Percentiles rank a stretch among this genome's conserved stretches.
Evolutionary conservation across 2,113 vertebrate species (phyloP).

Genomic region (Erinaceus europaeus): DNA sequence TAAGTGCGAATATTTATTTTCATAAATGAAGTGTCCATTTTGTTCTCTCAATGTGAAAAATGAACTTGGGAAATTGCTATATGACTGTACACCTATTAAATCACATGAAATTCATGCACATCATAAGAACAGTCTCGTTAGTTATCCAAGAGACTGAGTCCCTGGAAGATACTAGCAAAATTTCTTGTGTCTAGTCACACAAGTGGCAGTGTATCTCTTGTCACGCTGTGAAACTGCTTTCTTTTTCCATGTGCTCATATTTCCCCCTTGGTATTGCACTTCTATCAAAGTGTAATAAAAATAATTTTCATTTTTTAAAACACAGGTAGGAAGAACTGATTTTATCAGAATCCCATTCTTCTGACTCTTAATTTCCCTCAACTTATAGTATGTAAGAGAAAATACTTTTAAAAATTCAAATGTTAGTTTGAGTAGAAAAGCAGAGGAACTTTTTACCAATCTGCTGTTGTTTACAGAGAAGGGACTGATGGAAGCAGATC

Average conservation of each 20-base stretch:
- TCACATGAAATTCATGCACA: not conserved
- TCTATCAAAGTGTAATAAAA: not conserved
- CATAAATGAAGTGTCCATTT: not conserved
- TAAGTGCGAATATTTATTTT: slow-evolving; percentile 6
- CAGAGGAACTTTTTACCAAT: not conserved
- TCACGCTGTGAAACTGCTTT: not conserved
- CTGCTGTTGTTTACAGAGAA: not conserved
- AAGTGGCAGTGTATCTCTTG: not conserved
- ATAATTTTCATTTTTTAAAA: not conserved
- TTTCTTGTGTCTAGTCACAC: not conserved
- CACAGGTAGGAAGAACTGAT: not conserved
- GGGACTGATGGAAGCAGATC: not conserved
- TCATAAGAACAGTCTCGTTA: not conserved
- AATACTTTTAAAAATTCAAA: not conserved
- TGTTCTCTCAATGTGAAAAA: slow-evolving; percentile 1
- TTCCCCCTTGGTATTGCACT: not conserved
- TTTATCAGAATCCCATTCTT: not conserved
- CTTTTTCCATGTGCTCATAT: not conserved
- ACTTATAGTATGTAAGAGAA: too few species aligned
- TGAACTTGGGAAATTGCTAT: slow-evolving; percentile 25
- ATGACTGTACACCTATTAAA: not conserved
- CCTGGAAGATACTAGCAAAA: not conserved
- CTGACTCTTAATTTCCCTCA: not conserved
- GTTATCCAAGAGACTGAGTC: not conserved
- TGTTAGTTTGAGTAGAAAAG: slow-evolving; percentile 11